Conservation (phyloP, 1,140 invertebrate species). For the Drosophila sp. region DNA sequence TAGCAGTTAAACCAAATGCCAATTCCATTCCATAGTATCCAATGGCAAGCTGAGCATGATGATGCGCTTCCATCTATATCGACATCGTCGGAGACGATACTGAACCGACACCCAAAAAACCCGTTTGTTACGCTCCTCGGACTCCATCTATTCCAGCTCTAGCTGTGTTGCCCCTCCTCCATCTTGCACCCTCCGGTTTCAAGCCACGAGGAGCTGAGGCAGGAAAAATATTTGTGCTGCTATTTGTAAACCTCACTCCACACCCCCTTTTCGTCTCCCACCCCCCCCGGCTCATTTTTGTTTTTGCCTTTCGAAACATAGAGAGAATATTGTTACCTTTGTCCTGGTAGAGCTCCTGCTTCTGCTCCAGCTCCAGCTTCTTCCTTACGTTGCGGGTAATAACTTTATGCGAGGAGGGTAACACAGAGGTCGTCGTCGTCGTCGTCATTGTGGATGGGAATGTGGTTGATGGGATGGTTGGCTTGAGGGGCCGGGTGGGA, state of each 20-base stretch:
- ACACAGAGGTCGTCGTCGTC: conserved; percentile 37
- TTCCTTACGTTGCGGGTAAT: conserved; percentile 41
- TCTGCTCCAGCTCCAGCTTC: not conserved
- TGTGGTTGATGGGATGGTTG: not conserved
- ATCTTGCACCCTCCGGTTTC: conserved; percentile 2
- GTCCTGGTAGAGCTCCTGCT: conserved; percentile 16
- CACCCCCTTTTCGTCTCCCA: too few relatives aligned
- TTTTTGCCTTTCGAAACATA: conserved; percentile 4
- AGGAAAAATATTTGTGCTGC: conserved; percentile 59
- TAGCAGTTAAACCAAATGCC: too few relatives aligned
- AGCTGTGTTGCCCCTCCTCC: not conserved
- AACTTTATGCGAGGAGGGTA: conserved; percentile 56
- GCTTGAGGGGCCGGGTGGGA: not conserved
- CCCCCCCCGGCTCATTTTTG: not conserved
- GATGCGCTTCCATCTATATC: conserved; percentile 52
- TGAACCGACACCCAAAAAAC: conserved; percentile 44
- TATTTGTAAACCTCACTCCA: conserved; percentile 58
- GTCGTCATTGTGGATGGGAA: conserved; percentile 2
- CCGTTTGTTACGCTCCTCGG: conserved; percentile 48
- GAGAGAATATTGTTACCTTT: conserved; percentile 49
- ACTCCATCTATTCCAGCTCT: not conserved
- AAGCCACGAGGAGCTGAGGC: conserved; percentile 35
- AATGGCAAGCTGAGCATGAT: conserved; percentile 31
- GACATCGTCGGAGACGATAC: conserved; percentile 24
- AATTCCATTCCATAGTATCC: conserved; percentile 20